These are phyloP conservation scores for Harmothoe impar DNA, from an alignment of 2,888 invertebrate species.

Conservation along the genomic window DNA sequence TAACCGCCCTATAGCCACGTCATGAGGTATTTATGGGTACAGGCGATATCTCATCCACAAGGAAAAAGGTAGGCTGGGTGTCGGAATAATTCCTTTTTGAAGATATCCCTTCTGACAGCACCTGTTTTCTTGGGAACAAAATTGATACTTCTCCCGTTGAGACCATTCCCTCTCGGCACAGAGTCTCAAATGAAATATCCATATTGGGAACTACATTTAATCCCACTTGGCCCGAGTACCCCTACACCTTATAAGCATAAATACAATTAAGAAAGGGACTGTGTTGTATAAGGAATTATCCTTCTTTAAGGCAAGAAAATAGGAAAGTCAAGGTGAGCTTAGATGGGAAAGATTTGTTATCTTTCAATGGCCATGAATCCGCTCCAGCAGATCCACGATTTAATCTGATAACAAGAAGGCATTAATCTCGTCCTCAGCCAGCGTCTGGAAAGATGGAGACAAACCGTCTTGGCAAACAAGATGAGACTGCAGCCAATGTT, in stretches of 20 bases:
- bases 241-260: too few species aligned
- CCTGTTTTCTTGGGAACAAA: neutral
- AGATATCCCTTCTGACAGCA: neutral
- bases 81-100: conserved; percentile 23
- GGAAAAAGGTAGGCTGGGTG: neutral
- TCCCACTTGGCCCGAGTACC: too few species aligned
- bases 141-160: neutral
- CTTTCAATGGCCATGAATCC: too few species aligned
- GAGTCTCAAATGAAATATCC: too few species aligned
- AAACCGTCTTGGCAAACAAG: conserved; percentile 3
- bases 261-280: too few species aligned
- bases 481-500: neutral
- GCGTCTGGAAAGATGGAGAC: neutral
- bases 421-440: too few species aligned
- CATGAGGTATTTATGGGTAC: conserved; percentile 22
- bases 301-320: too few species aligned
- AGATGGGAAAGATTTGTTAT: neutral
- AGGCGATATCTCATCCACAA: neutral
- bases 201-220: too few species aligned
- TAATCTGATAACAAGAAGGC: too few species aligned
- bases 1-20: neutral
- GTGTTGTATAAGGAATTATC: too few species aligned
- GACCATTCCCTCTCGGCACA: too few species aligned
- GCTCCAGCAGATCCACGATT: too few species aligned
- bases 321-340: neutral